These are phyloP conservation scores for Sussaba pulchella DNA, from an alignment of 2,888 invertebrate genomes.

Conservation along the genomic window DNA sequence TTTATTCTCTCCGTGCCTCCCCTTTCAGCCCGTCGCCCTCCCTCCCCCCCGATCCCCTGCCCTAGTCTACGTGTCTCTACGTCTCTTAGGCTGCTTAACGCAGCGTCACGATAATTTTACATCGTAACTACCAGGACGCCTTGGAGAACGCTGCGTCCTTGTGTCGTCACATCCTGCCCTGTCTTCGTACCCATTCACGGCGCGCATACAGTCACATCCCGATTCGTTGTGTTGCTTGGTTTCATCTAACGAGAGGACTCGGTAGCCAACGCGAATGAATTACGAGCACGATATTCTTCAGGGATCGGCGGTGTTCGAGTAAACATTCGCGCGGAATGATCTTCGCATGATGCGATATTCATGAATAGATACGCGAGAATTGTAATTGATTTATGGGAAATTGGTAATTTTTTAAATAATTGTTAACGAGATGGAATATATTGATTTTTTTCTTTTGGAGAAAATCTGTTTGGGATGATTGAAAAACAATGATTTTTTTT, in stretches of 20 bases:
- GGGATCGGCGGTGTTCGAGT: not conserved
- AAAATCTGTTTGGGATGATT: not conserved
- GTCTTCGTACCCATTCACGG: slow-evolving; percentile 67
- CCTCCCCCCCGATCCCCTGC: not conserved
- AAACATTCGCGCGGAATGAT: not conserved
- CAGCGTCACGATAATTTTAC: slow-evolving; percentile 27
- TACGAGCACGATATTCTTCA: not conserved
- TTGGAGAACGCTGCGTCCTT: slow-evolving; percentile 75
- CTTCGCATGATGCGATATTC: not conserved
- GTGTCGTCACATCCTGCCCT: slow-evolving; percentile 79
- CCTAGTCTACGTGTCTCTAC: not conserved
- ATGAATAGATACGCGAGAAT: no score
- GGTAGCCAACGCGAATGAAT: not conserved
- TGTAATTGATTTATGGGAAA: no score
- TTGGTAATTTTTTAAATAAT: no score
- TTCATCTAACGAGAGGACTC: slow-evolving; percentile 1
- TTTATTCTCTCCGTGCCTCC: slow-evolving; percentile 15
- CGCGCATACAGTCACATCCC: slow-evolving; percentile 19
- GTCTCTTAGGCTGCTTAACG: slow-evolving; percentile 4
- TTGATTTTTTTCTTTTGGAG: not conserved
- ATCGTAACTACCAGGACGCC: slow-evolving; percentile 30
- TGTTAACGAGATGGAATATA: no score
- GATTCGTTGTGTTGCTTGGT: not conserved
- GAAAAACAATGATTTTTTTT: not conserved
- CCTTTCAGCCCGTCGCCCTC: not conserved